These are phyloP conservation scores for Pandemis heparana DNA, from an alignment of 2,888 invertebrate species.

Conservation along the genomic window DNA sequence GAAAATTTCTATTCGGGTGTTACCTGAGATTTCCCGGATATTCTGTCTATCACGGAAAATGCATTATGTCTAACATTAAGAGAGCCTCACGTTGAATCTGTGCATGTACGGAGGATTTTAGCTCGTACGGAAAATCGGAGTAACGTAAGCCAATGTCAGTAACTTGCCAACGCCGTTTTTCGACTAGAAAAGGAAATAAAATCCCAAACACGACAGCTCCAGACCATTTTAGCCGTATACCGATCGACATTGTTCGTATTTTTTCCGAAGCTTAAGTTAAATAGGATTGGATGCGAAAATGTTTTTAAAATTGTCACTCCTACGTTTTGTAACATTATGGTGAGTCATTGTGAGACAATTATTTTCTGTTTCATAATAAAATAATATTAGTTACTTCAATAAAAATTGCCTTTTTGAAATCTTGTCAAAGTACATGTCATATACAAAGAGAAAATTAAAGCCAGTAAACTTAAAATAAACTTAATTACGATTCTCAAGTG, in stretches of 20 bases:
- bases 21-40: constrained; percentile 21
- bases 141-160: constrained; percentile 18
- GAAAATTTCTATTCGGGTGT: constrained; percentile 12
- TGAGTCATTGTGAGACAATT: neutral
- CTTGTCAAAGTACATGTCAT: no score
- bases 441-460: no score
- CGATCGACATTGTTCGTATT: neutral
- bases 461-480: no score
- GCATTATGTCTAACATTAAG: constrained; percentile 11
- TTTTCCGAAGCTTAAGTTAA: neutral
- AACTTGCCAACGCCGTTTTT: constrained; percentile 15
- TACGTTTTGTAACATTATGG: neutral
- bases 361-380: neutral
- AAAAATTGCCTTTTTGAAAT: no score
- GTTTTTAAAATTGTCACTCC: neutral
- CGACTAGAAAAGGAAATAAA: constrained; percentile 20
- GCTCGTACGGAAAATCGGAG: constrained; percentile 13
- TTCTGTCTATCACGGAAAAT: constrained; percentile 11
- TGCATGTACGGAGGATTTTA: constrained; percentile 12
- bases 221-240: constrained; percentile 15
- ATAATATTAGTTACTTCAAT: no score
- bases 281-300: neutral
- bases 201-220: constrained; percentile 14
- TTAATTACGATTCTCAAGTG: no score
- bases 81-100: constrained; percentile 8